Evolutionary conservation across 2,113 vertebrate genomes (phyloP), one percentile per base, ranked within the genome.

Genomic region (Halichoeres trimaculatus): DNA sequence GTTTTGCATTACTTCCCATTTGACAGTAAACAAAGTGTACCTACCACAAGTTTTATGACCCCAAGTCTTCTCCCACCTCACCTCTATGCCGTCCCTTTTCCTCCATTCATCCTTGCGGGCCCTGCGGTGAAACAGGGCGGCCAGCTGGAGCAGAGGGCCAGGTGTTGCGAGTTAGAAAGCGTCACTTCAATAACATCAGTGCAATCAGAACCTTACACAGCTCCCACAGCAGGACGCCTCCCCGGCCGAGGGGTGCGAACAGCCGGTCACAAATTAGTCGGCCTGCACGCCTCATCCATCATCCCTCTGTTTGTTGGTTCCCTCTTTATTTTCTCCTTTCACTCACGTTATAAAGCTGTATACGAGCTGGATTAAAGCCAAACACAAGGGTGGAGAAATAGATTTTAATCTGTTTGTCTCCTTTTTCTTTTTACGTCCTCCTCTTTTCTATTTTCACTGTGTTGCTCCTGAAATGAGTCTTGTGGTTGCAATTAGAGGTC

Each of bases 221-320:
- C 61, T 68, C 45, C 9, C 85, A 34, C 78, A 58, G 56, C 76
- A 3, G 81, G 67, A 43, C 11, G 48, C 73, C 70, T 78, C 57
- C 77, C 80, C 84, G 45, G 70, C 61, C 36, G 23, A 70, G 80
- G 80, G 80, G 80, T 73, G 82, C 35, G 81, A 91, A 87, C 88
- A 91, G 89, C 74, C 70, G 78, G 67, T 80, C 85, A 67, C 80
- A 85, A 86, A 89, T 85, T 56, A 89, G 79, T 19, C 48, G 22
- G 45, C 51, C 65, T 58, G 58, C 75, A 68, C 51, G 54, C 83
- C 82, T 85, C 85, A 91, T 89, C 83, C 84, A 88, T 91, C 89
- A 89, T 90, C 61, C 61, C 38, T 30, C 54, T 63, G 7, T 70
- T 48, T 41, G 5, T 3, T 52, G 35, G 12, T 48, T 53, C 48